A percentile compares a stretch with the other conserved stretches of the same genome.
phyloP scores from a whole-genome alignment of 2,888 invertebrate genomes.

The Archips crataeganus region DNA sequence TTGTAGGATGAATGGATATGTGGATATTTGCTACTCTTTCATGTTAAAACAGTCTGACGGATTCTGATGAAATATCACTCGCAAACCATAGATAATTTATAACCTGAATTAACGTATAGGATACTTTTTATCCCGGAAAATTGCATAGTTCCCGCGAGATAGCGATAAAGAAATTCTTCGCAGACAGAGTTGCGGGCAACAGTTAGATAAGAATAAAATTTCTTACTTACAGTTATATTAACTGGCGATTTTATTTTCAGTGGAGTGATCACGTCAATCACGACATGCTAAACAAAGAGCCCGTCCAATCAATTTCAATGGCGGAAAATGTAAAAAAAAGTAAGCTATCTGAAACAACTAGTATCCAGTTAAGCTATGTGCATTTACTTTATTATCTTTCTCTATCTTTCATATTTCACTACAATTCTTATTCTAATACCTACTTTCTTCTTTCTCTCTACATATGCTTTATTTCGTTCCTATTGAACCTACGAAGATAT shows the following conservation, averaged over 20 bases:
- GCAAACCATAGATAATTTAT: no score
- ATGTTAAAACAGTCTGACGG: no score
- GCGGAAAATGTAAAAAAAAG: constrained; percentile 65
- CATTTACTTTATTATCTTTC: not conserved
- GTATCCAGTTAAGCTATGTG: not conserved
- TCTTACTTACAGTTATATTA: not conserved
- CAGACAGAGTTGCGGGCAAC: no score
- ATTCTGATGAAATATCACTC: no score
- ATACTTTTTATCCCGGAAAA: no score
- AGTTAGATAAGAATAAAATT: no score
- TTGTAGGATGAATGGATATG: no score
- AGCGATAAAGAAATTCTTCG: no score
- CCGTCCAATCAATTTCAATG: constrained; percentile 52
- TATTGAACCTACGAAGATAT: constrained; percentile 14
- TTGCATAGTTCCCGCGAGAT: no score
- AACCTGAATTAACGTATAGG: no score
- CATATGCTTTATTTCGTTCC: constrained; percentile 17
- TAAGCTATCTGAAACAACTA: constrained; percentile 49
- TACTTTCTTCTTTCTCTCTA: constrained; percentile 16
- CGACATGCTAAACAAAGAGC: constrained; percentile 52
- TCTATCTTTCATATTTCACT: not conserved
- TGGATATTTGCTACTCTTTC: no score
- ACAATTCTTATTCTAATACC: not conserved
- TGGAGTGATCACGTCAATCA: constrained; percentile 64
- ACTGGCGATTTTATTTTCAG: constrained; percentile 51